A percentile compares a stretch with the other conserved stretches of the same genome.
These are phyloP conservation scores for Nephrotoma appendiculata DNA, from an alignment of 2,888 invertebrate species.

Conservation along the genomic window DNA sequence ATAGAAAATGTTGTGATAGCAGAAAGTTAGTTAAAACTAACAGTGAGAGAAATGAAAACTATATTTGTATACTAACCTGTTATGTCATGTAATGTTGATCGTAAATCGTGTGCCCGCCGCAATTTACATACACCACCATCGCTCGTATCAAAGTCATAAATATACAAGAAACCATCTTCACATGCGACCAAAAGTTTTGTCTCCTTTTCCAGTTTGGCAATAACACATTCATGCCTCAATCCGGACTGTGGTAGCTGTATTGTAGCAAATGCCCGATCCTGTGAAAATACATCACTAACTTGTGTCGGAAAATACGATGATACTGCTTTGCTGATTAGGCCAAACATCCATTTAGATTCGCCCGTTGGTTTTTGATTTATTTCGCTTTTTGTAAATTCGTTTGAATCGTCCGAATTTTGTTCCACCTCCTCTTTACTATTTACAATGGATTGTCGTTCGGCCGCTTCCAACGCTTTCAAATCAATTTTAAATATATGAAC, in stretches of 20 bases:
- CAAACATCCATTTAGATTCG: constrained; percentile 20
- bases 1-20: neutral
- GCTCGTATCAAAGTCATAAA: constrained; percentile 27
- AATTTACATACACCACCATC: constrained; percentile 29
- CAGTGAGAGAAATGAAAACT: neutral
- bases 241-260: constrained; percentile 28
- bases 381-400: neutral
- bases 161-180: constrained; percentile 31
- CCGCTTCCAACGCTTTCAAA: constrained; percentile 22
- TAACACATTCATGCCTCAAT: constrained; percentile 26
- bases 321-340: constrained; percentile 27
- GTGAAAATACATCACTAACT: constrained; percentile 29
- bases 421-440: constrained; percentile 7
- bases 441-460: constrained; percentile 18
- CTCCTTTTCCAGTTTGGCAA: constrained; percentile 27
- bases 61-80: constrained; percentile 15
- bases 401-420: constrained; percentile 3
- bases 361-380: neutral
- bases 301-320: constrained; percentile 29
- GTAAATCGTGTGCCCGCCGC: constrained; percentile 27
- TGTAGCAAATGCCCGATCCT: constrained; percentile 32
- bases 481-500: constrained; percentile 32
- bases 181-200: constrained; percentile 27
- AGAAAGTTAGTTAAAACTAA: neutral
- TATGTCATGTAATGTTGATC: constrained; percentile 27